A percentile compares a stretch with the other conserved stretches of the same genome.
phyloP scores from a whole-genome alignment of 2,113 vertebrate genomes.

The Gorsachius goisagi region DNA sequence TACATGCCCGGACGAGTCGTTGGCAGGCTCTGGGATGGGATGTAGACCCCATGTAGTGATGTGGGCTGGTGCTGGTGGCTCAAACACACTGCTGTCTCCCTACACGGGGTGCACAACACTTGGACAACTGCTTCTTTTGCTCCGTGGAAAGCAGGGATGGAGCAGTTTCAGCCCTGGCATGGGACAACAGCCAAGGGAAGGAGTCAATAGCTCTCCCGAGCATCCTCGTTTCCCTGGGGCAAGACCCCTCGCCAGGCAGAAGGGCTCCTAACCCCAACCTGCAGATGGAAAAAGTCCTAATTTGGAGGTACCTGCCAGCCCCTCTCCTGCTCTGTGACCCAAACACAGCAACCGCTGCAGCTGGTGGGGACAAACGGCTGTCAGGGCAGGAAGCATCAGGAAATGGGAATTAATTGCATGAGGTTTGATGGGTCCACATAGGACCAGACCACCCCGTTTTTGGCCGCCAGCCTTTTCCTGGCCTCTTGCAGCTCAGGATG shows the following conservation, averaged over 20 bases:
- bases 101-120: not conserved
- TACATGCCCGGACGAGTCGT: not conserved
- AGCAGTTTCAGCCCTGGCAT: not conserved
- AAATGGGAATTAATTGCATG: not conserved
- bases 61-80: not conserved
- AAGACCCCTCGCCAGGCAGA: accelerated
- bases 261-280: not conserved
- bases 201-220: not conserved
- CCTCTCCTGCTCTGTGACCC: not conserved
- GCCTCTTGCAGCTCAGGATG: not conserved
- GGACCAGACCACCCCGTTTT: not conserved
- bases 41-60: not conserved
- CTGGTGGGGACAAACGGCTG: not conserved
- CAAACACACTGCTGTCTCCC: not conserved
- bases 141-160: not conserved
- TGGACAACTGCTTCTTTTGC: not conserved
- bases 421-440: not conserved
- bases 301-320: not conserved
- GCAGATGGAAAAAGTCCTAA: not conserved
- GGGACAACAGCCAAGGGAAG: not conserved
- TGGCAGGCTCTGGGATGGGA: not conserved
- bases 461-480: not conserved
- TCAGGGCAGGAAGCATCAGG: not conserved
- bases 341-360: not conserved
- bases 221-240: accelerated